These are phyloP conservation scores for Cephus pygmeus DNA, from an alignment of 2,888 invertebrate species.

Conservation along the genomic window DNA sequence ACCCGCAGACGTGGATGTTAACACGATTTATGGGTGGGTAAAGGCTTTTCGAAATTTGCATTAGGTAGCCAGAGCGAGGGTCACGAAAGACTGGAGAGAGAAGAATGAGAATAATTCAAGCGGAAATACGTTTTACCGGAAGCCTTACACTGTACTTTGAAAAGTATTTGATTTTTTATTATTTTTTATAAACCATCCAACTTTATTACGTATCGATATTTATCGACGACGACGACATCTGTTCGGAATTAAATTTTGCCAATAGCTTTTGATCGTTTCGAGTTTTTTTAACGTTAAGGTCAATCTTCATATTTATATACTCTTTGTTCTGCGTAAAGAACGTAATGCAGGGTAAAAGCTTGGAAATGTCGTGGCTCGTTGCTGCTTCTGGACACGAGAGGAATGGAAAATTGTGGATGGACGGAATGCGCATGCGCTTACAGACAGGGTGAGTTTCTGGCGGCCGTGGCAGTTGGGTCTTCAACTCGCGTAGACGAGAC, in stretches of 20 bases:
- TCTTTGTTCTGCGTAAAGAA: background rate
- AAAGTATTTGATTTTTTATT: background rate
- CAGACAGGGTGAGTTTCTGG: slow-evolving; percentile 4
- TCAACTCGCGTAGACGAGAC: slow-evolving; percentile 58
- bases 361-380: slow-evolving; percentile 13
- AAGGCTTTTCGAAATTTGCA: slow-evolving; percentile 54
- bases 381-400: background rate
- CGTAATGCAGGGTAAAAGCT: background rate
- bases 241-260: background rate
- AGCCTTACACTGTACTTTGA: background rate
- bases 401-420: slow-evolving; percentile 17
- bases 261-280: background rate
- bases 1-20: slow-evolving; percentile 36
- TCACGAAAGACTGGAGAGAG: background rate
- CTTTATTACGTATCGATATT: background rate
- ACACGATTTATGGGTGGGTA: slow-evolving; percentile 50
- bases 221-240: background rate
- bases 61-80: slow-evolving; percentile 25
- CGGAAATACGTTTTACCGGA: background rate
- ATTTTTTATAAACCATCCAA: background rate
- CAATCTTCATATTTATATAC: background rate
- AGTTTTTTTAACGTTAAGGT: background rate
- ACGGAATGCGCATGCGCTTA: slow-evolving; percentile 40
- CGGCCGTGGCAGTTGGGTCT: slow-evolving; percentile 60
- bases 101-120: background rate